Percentiles rank a stretch among this genome's conserved stretches.
Evolutionary conservation across 2,888 invertebrate genomes (phyloP).

Genomic region (Hirtodrosophila cameraria): DNA sequence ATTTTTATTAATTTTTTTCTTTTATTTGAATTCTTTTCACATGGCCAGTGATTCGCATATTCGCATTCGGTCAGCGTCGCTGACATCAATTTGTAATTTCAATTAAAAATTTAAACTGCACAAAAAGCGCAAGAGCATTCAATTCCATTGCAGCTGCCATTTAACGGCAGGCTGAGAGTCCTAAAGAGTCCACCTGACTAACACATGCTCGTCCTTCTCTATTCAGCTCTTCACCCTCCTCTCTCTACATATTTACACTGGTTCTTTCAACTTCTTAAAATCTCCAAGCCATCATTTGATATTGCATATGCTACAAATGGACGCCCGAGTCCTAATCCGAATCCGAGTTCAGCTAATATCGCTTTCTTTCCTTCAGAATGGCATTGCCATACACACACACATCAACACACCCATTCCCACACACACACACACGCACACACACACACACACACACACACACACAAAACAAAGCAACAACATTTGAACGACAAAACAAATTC

Average conservation of each 20-base stretch:
- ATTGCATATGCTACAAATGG: conserved; percentile 57
- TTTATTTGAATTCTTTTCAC: conserved; percentile 23
- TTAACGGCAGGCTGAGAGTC: conserved; percentile 50
- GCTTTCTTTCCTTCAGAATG: conserved; percentile 57
- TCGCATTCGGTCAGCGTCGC: conserved; percentile 38
- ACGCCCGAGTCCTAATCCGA: conserved; percentile 60
- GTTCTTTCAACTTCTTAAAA: no score
- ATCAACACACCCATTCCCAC: no score
- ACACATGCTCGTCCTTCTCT: no score
- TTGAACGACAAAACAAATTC: no score
- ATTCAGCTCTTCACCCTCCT: no score
- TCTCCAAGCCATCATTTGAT: conserved; percentile 67
- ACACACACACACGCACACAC: no score
- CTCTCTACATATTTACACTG: no score
- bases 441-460: no score
- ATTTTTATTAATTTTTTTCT: not conserved
- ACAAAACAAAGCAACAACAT: no score
- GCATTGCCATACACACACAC: conserved; percentile 22
- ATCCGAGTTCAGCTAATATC: conserved; percentile 33
- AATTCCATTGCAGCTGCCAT: conserved; percentile 49
- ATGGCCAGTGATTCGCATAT: conserved; percentile 31
- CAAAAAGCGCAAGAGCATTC: conserved; percentile 50
- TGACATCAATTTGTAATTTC: conserved; percentile 74
- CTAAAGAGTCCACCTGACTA: conserved; percentile 34
- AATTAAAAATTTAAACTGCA: conserved; percentile 69